Evolutionary conservation across 2,113 vertebrate species (phyloP).

Genomic region (Caretta caretta): DNA sequence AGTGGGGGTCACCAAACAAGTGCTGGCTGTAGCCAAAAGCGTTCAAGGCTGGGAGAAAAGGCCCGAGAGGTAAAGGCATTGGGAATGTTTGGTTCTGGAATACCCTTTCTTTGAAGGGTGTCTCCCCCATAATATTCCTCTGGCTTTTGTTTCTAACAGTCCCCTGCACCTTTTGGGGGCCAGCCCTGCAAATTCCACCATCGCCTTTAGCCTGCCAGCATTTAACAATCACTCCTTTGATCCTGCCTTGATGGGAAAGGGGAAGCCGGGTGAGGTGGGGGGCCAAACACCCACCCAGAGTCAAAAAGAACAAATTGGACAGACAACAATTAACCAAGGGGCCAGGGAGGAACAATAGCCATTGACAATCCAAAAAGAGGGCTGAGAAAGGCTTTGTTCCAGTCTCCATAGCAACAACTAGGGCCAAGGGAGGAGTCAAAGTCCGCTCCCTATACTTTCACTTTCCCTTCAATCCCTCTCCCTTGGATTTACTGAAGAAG

Average conservation of each 20-base stretch:
- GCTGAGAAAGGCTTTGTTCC: constrained; percentile 92
- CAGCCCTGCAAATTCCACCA: constrained; percentile 46
- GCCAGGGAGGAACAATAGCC: constrained; percentile 84
- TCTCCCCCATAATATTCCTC: neutral
- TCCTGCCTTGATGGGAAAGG: constrained; percentile 86
- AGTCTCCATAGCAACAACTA: constrained; percentile 89
- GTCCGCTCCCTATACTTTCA: constrained; percentile 69
- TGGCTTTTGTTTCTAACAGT: neutral
- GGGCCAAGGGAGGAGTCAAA: constrained; percentile 74
- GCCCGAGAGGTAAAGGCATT: neutral
- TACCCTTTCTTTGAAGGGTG: neutral
- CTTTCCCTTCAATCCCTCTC: constrained; percentile 73
- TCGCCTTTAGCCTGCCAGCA: neutral
- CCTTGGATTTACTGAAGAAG: neutral
- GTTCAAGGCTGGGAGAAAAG: neutral
- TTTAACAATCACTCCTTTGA: constrained; percentile 66
- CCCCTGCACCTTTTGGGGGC: neutral
- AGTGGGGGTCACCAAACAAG: neutral
- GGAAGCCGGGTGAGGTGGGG: constrained; percentile 74
- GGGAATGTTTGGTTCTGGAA: neutral
- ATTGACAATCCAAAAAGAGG: constrained; percentile 95
- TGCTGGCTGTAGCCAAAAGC: neutral
- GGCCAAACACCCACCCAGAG: constrained; percentile 66
- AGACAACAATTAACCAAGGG: constrained; percentile 92
- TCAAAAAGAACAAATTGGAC: constrained; percentile 59